Evolutionary conservation across 2,797 vertebrate genomes (phyloP).

Genomic region (Epinephelus coioides): DNA sequence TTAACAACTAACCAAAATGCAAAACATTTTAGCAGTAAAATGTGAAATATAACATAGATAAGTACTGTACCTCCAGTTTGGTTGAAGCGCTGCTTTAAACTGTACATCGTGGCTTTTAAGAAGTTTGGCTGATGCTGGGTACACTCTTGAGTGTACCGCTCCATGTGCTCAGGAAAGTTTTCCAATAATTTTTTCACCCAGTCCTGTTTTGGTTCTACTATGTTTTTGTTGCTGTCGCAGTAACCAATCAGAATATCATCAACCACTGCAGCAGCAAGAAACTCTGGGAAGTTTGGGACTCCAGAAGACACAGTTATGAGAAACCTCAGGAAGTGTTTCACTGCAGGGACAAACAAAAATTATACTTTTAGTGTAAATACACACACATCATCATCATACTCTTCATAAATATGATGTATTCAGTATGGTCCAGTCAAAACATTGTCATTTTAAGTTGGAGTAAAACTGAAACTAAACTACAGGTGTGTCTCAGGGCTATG

Average conservation of each 20-base stretch:
- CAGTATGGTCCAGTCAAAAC: no score
- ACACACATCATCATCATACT: not conserved
- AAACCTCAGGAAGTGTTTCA: conserved; percentile 13
- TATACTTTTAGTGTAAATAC: not conserved
- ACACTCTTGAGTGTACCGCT: not conserved
- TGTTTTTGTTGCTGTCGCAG: conserved; percentile 27
- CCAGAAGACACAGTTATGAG: not conserved
- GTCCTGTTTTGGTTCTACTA: conserved; percentile 10
- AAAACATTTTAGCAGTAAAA: not conserved
- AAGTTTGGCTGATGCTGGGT: fast-evolving
- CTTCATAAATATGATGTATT: not conserved
- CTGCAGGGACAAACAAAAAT: conserved; percentile 10
- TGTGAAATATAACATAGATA: not conserved
- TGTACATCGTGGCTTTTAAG: not conserved
- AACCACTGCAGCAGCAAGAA: fast-evolving
- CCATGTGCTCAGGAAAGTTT: not conserved
- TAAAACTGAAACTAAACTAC: no score
- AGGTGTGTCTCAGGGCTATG: no score
- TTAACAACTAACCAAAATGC: not conserved
- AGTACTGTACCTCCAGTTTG: conserved; percentile 41
- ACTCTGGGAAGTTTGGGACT: conserved; percentile 35
- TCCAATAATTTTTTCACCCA: not conserved
- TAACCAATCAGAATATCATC: fast-evolving
- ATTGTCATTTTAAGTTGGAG: no score
- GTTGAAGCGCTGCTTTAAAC: conserved; percentile 28